Base-by-base conservation (phyloP, 2,888 invertebrate species). In the Sthenelais limicola region DNA sequence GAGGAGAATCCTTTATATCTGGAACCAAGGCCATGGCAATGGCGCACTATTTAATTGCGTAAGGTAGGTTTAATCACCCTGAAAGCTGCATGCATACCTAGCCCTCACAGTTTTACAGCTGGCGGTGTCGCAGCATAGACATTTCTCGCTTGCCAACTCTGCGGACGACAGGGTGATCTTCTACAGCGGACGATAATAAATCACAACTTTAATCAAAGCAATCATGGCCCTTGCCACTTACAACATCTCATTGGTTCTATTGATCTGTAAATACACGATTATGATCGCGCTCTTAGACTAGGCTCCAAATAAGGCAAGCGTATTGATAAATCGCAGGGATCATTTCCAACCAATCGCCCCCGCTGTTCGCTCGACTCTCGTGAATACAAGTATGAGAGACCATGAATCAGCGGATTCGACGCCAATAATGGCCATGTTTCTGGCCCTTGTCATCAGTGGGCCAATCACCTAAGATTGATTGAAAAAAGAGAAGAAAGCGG, bases 231-330 rank as follows among this genome's bases (percentile, higher is more conserved):
- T 62, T 43, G 24, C 24, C 35, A 1, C 35, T 26, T 24, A 3
- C 1, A 1, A 5, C 62, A 24, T 38, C 62, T 62, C 38, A 24
- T 12, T 5, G 1, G 38, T 18, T 38, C 62, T 62, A 62, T 62
- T 35, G 62, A 43, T 62, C 43, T 62, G 62, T 62, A 62, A 62
- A 62, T 62, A 62, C 38, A 38, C 35, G 62, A 5, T 35, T 62
- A 62, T 62, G 62, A 38, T 62, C 26, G 56, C 38, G 7, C 21
- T 26, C 26, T 21, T 9, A 18, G 30, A 18, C 24, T 2, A 56
- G 33, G 56, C 30, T 43, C 38, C 62, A 35, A 9, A 12, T 43
- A 24, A 35, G 4, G 62, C 35, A 21, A 18, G 7, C 62, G 26
- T 38, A 62, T 62, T 62, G 62, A 62, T 38, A 62, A 62, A 62